Evolutionary conservation across 2,113 vertebrate genomes (phyloP).

Genomic region (Excalfactoria chinensis): DNA sequence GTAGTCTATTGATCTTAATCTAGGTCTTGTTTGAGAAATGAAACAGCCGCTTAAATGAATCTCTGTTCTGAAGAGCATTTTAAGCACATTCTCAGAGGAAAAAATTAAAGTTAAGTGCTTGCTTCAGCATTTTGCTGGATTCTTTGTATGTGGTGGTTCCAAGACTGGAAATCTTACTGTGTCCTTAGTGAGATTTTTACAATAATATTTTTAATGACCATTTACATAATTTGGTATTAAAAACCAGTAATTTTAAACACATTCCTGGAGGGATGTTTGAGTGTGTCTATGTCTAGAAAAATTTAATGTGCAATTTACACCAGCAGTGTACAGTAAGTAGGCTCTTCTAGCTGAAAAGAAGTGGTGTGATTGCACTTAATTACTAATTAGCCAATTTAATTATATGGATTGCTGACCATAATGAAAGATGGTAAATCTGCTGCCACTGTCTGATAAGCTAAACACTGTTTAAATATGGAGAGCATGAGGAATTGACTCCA

Average conservation of each 20-base stretch:
- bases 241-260: constrained; percentile 61
- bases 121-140: background rate
- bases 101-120: background rate
- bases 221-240: constrained; percentile 21
- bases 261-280: constrained; percentile 48
- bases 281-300: constrained; percentile 66
- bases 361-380: constrained; percentile 74
- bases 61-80: background rate
- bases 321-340: constrained; percentile 70
- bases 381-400: constrained; percentile 73
- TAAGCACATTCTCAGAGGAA: background rate
- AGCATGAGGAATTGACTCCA: constrained; percentile 22
- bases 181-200: background rate
- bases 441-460: constrained; percentile 53
- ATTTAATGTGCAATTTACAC: constrained; percentile 75
- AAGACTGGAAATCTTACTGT: background rate
- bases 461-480: constrained; percentile 51
- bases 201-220: background rate
- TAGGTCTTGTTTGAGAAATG: background rate
- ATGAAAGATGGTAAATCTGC: constrained; percentile 65
- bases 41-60: background rate
- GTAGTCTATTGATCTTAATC: background rate
- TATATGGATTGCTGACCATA: constrained; percentile 75
- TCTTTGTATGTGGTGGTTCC: background rate
- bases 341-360: constrained; percentile 72